These are phyloP conservation scores for Tortricodes alternella DNA, from an alignment of 2,888 invertebrate species.

Conservation along the genomic window DNA sequence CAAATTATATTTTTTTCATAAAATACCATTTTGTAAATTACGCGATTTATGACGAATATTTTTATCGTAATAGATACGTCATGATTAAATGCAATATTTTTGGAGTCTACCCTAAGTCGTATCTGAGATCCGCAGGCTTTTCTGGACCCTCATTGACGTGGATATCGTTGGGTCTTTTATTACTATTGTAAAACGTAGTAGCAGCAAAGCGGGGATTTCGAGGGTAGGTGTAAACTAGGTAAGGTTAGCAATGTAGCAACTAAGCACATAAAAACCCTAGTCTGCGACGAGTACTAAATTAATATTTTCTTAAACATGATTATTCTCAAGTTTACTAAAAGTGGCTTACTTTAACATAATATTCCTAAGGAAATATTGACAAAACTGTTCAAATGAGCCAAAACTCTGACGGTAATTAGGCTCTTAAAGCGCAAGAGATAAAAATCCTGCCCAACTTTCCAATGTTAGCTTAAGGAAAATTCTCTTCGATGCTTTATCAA, in stretches of 20 bases:
- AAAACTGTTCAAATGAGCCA: conserved; percentile 17
- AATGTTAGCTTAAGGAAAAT: conserved; percentile 20
- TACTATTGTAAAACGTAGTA: conserved; percentile 53
- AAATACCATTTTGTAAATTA: too few relatives aligned
- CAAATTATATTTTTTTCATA: too few relatives aligned
- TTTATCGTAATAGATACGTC: not conserved
- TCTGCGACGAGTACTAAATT: too few relatives aligned
- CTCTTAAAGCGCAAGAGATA: conserved; percentile 10
- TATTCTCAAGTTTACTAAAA: not conserved
- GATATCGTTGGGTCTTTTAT: conserved; percentile 54
- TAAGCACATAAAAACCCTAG: too few relatives aligned
- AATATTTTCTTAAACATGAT: not conserved
- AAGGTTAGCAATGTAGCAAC: conserved; percentile 15
- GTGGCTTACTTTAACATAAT: not conserved
- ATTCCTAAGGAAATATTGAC: conserved; percentile 10
- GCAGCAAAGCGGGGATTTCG: conserved; percentile 32
- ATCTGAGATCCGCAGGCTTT: conserved; percentile 50
- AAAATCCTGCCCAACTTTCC: conserved; percentile 25
- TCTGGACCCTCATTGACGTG: conserved; percentile 45
- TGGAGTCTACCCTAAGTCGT: conserved; percentile 34
- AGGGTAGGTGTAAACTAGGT: conserved; percentile 34
- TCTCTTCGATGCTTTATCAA: conserved; percentile 15
- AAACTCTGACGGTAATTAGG: conserved; percentile 20
- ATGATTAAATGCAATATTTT: not conserved
- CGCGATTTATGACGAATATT: not conserved